Evolutionary conservation across 1,140 invertebrate genomes (phyloP).

Genomic region (Cryptotermes secundus): DNA sequence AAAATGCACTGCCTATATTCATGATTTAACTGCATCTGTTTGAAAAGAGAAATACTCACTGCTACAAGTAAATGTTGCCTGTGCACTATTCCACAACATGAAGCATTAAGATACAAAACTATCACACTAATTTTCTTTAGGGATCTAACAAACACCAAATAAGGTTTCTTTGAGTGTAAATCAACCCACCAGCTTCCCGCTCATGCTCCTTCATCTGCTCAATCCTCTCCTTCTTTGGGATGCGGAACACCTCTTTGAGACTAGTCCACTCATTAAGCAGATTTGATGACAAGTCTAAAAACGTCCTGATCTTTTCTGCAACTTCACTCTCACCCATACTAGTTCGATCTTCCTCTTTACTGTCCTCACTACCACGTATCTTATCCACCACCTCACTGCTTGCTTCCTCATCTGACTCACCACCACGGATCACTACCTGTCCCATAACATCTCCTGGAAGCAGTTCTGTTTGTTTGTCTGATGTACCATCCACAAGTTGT

Average conservation of each 20-base stretch:
- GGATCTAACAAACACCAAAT: too few species aligned
- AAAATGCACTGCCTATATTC: too few species aligned
- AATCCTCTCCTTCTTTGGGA: slow-evolving; percentile 91
- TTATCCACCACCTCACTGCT: slow-evolving; percentile 40
- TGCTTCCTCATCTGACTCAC: slow-evolving; percentile 36
- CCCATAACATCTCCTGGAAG: background rate
- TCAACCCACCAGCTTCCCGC: slow-evolving; percentile 68
- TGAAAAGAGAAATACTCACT: too few species aligned
- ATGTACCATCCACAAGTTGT: slow-evolving; percentile 28
- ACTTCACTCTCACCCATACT: slow-evolving; percentile 36
- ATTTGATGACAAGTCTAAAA: slow-evolving; percentile 59
- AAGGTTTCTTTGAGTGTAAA: background rate
- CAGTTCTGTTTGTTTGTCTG: slow-evolving; percentile 29
- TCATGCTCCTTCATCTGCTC: slow-evolving; percentile 93
- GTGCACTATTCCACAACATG: too few species aligned
- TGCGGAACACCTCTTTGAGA: slow-evolving; percentile 88
- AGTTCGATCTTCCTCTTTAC: slow-evolving; percentile 38
- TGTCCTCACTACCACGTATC: slow-evolving; percentile 38
- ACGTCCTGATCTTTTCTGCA: slow-evolving; percentile 17
- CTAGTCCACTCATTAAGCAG: slow-evolving; percentile 74
- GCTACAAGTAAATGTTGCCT: too few species aligned
- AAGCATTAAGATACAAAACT: too few species aligned
- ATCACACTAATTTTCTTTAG: too few species aligned
- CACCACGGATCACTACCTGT: slow-evolving; percentile 31
- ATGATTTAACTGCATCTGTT: too few species aligned